Percentiles rank a stretch among this genome's conserved stretches.
Conservation (phyloP, 2,888 invertebrate genomes). For the Drosophila buzzatii region DNA sequence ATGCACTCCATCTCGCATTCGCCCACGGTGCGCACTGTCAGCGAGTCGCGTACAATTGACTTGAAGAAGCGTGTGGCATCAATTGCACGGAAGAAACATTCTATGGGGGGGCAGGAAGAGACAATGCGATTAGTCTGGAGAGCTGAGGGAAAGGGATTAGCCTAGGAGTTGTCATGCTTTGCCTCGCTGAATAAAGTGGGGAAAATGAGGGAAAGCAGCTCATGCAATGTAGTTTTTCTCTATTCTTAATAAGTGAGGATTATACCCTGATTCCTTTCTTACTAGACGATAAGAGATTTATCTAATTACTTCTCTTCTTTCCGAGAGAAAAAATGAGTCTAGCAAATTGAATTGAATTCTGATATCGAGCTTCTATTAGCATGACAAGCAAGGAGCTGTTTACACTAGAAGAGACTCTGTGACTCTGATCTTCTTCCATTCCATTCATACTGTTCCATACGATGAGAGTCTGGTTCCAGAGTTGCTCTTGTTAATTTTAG, state of each 20-base stretch:
- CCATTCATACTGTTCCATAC: too few relatives aligned
- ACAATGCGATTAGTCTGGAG: neutral
- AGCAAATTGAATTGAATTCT: neutral
- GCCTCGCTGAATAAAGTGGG: too few relatives aligned
- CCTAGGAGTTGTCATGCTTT: too few relatives aligned
- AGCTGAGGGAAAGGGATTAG: neutral
- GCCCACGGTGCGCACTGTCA: constrained; percentile 89
- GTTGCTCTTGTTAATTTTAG: neutral
- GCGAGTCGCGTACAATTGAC: constrained; percentile 88
- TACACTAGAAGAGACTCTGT: neutral
- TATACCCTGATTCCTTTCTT: too few relatives aligned
- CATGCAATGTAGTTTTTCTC: too few relatives aligned
- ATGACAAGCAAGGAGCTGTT: too few relatives aligned
- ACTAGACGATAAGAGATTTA: too few relatives aligned
- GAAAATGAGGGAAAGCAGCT: too few relatives aligned
- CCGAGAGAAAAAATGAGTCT: too few relatives aligned
- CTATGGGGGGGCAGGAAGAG: constrained; percentile 84
- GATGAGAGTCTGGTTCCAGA: neutral
- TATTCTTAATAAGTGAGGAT: too few relatives aligned
- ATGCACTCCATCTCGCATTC: constrained; percentile 93
- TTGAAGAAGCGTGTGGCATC: constrained; percentile 90
- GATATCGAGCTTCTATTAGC: neutral
- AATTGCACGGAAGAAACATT: constrained; percentile 93
- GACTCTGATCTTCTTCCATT: neutral
- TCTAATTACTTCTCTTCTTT: too few relatives aligned